Evolutionary conservation across 2,797 vertebrate genomes (phyloP), one percentile per base, ranked within the genome.

Genomic region (Limosa lapponica): DNA sequence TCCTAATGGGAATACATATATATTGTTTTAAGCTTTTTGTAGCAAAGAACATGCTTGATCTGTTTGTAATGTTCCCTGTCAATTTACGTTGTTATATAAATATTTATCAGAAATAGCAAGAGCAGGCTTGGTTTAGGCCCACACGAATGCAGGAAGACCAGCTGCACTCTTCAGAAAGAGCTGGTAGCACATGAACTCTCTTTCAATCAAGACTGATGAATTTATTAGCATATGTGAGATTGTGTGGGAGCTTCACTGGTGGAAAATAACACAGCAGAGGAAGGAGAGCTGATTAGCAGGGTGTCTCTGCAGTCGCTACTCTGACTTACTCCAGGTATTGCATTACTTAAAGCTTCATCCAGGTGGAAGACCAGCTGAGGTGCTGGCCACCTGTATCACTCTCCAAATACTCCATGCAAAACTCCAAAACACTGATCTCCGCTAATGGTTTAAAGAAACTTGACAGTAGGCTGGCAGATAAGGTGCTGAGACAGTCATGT

Each of bases 141-240:
- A 82, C 39, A 82, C 2, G 9, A 79, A 67, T 9, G 52, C 84
- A 89, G 66, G 39, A 92, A 90, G 74, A 90, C 43, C 83, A 96
- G 87, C 62, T 95, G 71, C 66, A 58, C 70, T 85, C 85, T 69
- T 72, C 77, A 91, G 67, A 77, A 91, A 85, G 75, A 23, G 1
- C 36, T 92, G 78, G 83, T 65, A 80, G 44, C 28, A 27, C 79
- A 72, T 79, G 89, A 96, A 81, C 54, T 78, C 67, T 67, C 74
- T 46, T 94, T 95, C 87, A 91, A 25, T 93, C 87, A 81, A 89
- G 61, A 39, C 54, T 85, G 71, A 87, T 37, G 52, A 91, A 87
- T 92, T 88, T 96, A 94, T 96, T 81, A 96, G 39, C 82, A 61
- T 81, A 55, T 86, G 69, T 51, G 75, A 93, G 54, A 70, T 70